Conservation (phyloP, 37 sponge, comb jelly and placozoan genomes). For the Hormiphora californensis region DNA sequence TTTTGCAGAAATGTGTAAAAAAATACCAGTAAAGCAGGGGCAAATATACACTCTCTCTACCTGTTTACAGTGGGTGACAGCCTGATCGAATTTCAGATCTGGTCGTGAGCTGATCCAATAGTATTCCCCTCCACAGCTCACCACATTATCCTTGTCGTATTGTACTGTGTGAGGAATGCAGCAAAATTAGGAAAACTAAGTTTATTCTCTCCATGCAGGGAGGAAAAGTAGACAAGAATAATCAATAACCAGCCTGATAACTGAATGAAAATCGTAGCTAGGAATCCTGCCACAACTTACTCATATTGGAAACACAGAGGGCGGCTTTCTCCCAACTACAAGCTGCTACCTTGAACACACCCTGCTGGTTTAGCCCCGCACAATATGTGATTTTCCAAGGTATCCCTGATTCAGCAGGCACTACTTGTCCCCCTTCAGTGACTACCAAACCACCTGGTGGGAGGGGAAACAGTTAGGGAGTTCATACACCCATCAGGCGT, state of each 20-base stretch:
- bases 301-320: slow-evolving; percentile 6
- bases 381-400: slow-evolving; percentile 28
- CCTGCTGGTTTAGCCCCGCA: slow-evolving; percentile 1
- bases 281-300: not conserved
- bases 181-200: too few relatives aligned
- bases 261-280: too few relatives aligned
- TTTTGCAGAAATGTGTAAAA: too few relatives aligned
- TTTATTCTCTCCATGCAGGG: too few relatives aligned
- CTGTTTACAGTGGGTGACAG: not conserved
- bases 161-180: too few relatives aligned
- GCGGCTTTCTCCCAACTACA: slow-evolving; percentile 14
- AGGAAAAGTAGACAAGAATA: too few relatives aligned
- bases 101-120: not conserved
- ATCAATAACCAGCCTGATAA: too few relatives aligned
- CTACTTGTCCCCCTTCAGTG: not conserved
- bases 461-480: too few relatives aligned
- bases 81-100: not conserved
- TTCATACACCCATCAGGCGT: too few relatives aligned
- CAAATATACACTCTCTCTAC: too few relatives aligned
- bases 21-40: too few relatives aligned
- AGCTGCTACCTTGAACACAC: not conserved
- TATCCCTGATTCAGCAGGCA: not conserved
- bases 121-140: not conserved
- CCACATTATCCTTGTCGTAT: slow-evolving; percentile 30
- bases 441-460: slow-evolving; percentile 26